These are phyloP conservation scores for Drosophila kepulauana DNA, from an alignment of 1,140 invertebrate species.

Conservation along the genomic window DNA sequence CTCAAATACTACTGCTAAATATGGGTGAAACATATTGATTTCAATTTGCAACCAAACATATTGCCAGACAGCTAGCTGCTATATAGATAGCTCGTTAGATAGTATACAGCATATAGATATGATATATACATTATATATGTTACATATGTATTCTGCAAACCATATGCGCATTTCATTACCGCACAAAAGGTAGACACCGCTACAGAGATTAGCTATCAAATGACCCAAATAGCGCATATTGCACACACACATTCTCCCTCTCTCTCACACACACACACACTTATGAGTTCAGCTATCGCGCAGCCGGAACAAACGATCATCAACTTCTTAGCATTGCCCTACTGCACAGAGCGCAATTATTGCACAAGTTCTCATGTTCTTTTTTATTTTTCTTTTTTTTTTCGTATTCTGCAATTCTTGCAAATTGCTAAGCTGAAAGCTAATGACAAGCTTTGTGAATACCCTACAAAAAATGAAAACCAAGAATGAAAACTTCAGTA, in stretches of 20 bases:
- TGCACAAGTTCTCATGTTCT: constrained; percentile 7
- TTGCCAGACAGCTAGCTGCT: background rate
- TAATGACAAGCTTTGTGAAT: background rate
- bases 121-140: background rate
- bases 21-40: constrained; percentile 51
- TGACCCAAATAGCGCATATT: constrained; percentile 39
- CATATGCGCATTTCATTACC: constrained; percentile 52
- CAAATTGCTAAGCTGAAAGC: background rate
- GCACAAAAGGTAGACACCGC: constrained; percentile 40
- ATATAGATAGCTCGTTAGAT: background rate
- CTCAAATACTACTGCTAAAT: constrained; percentile 18
- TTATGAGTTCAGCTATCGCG: background rate
- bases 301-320: constrained; percentile 34
- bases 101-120: background rate
- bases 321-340: constrained; percentile 30
- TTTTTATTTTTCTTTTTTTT: background rate
- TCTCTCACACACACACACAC: background rate
- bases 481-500: no score
- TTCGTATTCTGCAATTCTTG: constrained; percentile 1
- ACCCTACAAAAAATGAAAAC: background rate
- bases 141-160: constrained; percentile 27
- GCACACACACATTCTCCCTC: background rate
- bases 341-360: constrained; percentile 18
- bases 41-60: constrained; percentile 16
- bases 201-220: constrained; percentile 48